Base-by-base conservation (phyloP, 2,113 vertebrate species). In the Cyprinodon variegatus region DNA sequence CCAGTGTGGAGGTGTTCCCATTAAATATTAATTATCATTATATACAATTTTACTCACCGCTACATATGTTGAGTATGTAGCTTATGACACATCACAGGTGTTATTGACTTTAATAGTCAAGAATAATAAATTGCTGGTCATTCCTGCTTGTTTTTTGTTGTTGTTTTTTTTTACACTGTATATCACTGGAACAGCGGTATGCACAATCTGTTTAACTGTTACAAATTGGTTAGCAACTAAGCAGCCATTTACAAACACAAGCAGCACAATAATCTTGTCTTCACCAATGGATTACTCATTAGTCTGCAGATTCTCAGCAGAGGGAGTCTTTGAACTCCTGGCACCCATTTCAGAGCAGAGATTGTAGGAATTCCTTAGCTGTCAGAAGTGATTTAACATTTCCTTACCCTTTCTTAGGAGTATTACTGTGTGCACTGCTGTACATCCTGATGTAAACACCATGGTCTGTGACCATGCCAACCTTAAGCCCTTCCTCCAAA, bases 341-440 rank as follows among this genome's bases (percentile, higher is more conserved):
- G 72, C 63, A 77, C 77, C 61, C 39, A 22, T 9, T 11, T 65
- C 11, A 40, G 10, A 74, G 64, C 43, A 60, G 53, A 62, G 66
- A 64, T 38, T 46, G 69, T 68, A 81, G 83, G 81, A 81, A 83
- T 85, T 81, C 77, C 84, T 81, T 81, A 81, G 81, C 82, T 86
- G 88, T 84, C 84, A 80, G 46, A 79, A 48, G 63, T 83, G 81
- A 91, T 90, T 90, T 88, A 86, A 85, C 78, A 78, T 88, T 81
- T 88, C 84, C 81, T 75, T 10, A 69, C 68, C 57, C 37, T 72
- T 29, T 65, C 78, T 64, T 81, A 60, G 64, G 76, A 70, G 83
- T 4, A 50, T 17, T 53, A n/a, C 67, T 62, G 73, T 83, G 74
- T 72, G 84, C 75, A 82, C 39, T 65, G 73, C 77, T 85, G 83